phyloP scores from a whole-genome alignment of 1,140 invertebrate species.

The Eriocheir sinensis region DNA sequence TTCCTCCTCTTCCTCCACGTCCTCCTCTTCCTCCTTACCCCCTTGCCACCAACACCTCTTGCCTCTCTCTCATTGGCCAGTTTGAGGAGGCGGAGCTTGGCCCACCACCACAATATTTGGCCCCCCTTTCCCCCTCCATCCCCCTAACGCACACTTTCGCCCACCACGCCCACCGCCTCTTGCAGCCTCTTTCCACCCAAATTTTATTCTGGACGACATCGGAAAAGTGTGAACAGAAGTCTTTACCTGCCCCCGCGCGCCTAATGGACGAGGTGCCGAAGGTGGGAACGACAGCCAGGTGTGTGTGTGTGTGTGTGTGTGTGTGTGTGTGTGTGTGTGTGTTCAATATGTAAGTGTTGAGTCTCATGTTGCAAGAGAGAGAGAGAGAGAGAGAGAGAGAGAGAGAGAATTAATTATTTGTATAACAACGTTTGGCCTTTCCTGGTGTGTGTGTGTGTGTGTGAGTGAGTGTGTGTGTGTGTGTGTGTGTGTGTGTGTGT shows the following conservation, averaged over 20 bases:
- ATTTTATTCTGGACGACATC: too few species aligned
- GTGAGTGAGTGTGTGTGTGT: too few species aligned
- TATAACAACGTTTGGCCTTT: not conserved
- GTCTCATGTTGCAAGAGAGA: not conserved
- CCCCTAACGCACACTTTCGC: too few species aligned
- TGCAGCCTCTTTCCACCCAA: too few species aligned
- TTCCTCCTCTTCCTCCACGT: too few species aligned
- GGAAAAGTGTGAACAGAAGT: too few species aligned
- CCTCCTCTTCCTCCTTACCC: not conserved
- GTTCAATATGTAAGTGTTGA: too few species aligned
- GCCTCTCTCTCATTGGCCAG: not conserved
- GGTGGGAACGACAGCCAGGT: not conserved
- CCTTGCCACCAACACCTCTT: not conserved
- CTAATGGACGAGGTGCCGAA: too few species aligned
- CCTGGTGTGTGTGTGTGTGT: not conserved
- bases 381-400: slow-evolving; percentile 2
- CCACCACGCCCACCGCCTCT: too few species aligned
- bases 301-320: not conserved
- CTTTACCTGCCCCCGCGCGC: too few species aligned
- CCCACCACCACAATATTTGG: not conserved
- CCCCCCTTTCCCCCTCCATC: too few species aligned
- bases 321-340: not conserved
- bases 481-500: too few species aligned
- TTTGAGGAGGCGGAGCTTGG: slow-evolving; percentile 19
- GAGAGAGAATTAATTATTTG: not conserved